Base-by-base conservation (phyloP, 64 coral and sea anemone species). In the Cladopsammia gracilis region DNA sequence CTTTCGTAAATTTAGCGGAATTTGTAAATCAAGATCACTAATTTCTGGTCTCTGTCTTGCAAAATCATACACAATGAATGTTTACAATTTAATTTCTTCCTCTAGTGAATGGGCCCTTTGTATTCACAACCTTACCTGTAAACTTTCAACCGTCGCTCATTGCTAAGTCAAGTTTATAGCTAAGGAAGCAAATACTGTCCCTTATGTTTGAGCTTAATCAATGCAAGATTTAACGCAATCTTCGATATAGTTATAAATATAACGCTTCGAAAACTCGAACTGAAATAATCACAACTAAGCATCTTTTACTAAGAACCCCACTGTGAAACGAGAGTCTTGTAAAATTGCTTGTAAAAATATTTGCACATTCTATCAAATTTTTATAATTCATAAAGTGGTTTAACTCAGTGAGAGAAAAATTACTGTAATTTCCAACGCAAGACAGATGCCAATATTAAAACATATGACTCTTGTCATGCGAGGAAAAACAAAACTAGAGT, bases 261-360 rank as follows among this genome's bases (percentile, higher is more conserved):
- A 0, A 15, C 7, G 44, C 6, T 9, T 23, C 42, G 3, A 25
- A n/a, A 49, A 24, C 50, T 61, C 20, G 18, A 44, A 84, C 4
- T n/a, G 23, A 49, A 48, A 11, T 64, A 61, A 51, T 48, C 45
- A 3, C 9, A 84, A 5, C 61, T 48, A 18, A 10, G 58, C 58
- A 62, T 18, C 13, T 67, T 84, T 50, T 68, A 48, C 60, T 51
- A 11, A 42, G 46, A 50, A 84, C 44, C 80, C 80, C 60, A 24
- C 80, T 66, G 80, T 12, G 80, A 83, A 50, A 4, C 42, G 7
- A 10, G 80, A 83, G 62, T 67, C 18, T 14, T 22, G 20, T 49
- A 46, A 84, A 84, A 68, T 84, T 67, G 58, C 80, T 84, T 84
- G 58, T 84, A 84, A 84, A 84, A 84, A 84, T 84, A 84, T 84